Conservation (phyloP, 2,888 invertebrate genomes). For the Scelioninae gen. 1 region DNA sequence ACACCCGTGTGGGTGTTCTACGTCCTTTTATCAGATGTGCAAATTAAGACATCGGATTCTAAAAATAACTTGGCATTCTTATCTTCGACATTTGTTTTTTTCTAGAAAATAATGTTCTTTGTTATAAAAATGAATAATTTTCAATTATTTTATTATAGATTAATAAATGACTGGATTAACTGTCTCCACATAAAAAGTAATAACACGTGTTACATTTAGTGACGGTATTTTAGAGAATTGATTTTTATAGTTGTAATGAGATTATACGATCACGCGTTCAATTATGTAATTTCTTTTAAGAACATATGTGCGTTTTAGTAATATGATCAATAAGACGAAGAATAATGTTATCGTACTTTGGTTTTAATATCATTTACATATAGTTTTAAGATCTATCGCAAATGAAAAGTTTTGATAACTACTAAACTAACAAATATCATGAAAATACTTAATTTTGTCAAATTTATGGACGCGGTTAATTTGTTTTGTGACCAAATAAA, state of each 20-base stretch:
- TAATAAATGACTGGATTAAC: not conserved
- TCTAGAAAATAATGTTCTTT: not conserved
- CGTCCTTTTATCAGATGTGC: slow-evolving; percentile 11
- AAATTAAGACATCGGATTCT: slow-evolving; percentile 13
- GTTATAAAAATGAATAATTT: too few relatives aligned
- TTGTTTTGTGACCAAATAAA: not conserved
- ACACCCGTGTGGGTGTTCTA: not conserved
- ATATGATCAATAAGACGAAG: not conserved
- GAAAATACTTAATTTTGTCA: not conserved
- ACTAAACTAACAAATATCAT: not conserved
- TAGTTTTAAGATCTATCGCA: not conserved
- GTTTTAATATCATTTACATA: slow-evolving; percentile 8
- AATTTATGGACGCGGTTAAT: not conserved
- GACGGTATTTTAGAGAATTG: not conserved
- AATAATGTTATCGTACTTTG: slow-evolving; percentile 15
- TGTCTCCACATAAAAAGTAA: too few relatives aligned
- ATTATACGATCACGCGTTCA: slow-evolving; percentile 11
- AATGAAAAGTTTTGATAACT: slow-evolving; percentile 4
- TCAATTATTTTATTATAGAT: not conserved
- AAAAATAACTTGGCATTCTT: slow-evolving; percentile 8
- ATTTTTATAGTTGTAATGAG: slow-evolving; percentile 19
- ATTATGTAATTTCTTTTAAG: slow-evolving; percentile 26
- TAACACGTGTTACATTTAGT: too few relatives aligned
- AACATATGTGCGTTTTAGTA: not conserved
- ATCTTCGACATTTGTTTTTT: not conserved